Base-by-base conservation (phyloP, 2,888 invertebrate species). In the Hoplodrina ambigua region DNA sequence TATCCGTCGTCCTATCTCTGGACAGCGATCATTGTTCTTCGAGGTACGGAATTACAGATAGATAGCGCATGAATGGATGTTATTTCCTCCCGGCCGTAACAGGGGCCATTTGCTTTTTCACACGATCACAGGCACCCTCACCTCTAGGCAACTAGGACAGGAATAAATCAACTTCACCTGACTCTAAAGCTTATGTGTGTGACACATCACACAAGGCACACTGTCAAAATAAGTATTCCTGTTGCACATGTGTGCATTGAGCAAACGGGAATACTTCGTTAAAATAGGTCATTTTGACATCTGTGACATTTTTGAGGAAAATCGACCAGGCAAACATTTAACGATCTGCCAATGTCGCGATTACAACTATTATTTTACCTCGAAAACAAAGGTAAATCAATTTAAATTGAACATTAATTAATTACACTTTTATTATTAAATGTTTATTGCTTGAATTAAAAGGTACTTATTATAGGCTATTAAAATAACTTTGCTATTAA, bases 1-100 rank as follows among this genome's bases (percentile, higher is more conserved):
- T 81, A 80, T 71, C 77, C 58, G 62, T 64, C 49, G 68, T 64
- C 67, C 59, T 75, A 83, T 81, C 82, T 75, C 68, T 58, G 73
- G 83, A 82, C 81, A 80, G 77, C 76, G 78, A 83, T 84, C 85
- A 87, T 86, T 88, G 88, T 89, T 88, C 85, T 86, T 85, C 78
- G 81, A 74, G 83, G 79, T 75, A 74, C 67, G 83, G 79, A 37
- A 37, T 37, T 37, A 37, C 37, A 37, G 37, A 85, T 83, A 88
- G 86, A 84, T 85, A 83, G 69, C 80, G 79, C 80, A 84, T 86
- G 86, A 88, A 90, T 88, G 84, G 85, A 79, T 79, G 86, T 84
- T 85, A 86, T 87, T 88, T 86, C 86, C 87, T 88, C 82, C 80
- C 83, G 83, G 59, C 41, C 80, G 80, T 84, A 76, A 83, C 75